Evolutionary conservation across 2,113 vertebrate genomes (phyloP).

Genomic region (Semicossyphus pulcher): DNA sequence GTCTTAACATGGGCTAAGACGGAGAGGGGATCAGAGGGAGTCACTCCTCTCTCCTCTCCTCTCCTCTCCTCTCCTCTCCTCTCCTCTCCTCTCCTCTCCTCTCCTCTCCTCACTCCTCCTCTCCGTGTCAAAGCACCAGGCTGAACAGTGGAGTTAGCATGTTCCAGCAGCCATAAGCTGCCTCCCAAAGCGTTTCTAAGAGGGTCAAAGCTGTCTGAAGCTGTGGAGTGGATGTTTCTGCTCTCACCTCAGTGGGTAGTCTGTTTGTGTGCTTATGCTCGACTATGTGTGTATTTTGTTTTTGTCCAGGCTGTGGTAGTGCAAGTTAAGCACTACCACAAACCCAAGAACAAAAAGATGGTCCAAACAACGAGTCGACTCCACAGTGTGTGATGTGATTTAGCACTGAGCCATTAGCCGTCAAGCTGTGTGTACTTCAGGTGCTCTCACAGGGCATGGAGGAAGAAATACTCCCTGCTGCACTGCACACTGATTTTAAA

Average conservation of each 20-base stretch:
- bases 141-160: constrained; percentile 35
- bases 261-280: constrained; percentile 16
- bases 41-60: no score
- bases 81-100: no score
- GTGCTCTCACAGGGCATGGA: no score
- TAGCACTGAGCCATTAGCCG: no score
- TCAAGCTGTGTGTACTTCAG: no score
- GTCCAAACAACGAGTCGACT: constrained; percentile 38
- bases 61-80: no score
- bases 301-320: constrained; percentile 11
- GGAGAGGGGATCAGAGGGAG: no score
- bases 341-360: constrained; percentile 8
- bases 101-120: constrained; percentile 23
- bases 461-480: constrained; percentile 31
- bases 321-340: constrained; percentile 9
- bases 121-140: constrained; percentile 38
- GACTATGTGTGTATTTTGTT: background rate
- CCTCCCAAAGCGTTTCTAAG: constrained; percentile 49
- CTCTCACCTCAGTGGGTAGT: no score
- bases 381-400: no score
- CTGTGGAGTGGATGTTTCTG: no score
- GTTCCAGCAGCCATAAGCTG: constrained; percentile 65
- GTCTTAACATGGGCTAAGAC: constrained; percentile 46
- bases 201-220: no score
- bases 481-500: constrained; percentile 54